Percentiles rank a stretch among this genome's conserved stretches.
Evolutionary conservation across 2,888 invertebrate species (phyloP).

Genomic region (Strigamia crassipes): DNA sequence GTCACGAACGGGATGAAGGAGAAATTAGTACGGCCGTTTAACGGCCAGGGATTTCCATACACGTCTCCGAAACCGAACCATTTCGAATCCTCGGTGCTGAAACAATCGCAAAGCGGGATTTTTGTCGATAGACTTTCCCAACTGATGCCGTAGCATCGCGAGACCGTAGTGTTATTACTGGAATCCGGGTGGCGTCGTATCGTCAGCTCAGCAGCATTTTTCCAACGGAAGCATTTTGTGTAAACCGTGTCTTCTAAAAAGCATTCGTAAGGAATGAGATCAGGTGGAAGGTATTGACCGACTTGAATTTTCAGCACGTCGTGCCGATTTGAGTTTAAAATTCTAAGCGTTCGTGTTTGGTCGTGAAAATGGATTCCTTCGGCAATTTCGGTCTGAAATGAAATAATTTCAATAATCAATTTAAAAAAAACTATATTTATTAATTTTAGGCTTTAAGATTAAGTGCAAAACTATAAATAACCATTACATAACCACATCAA

Average conservation of each 20-base stretch:
- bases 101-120: conserved; percentile 79
- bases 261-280: conserved; percentile 59
- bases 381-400: conserved; percentile 73
- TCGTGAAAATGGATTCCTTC: conserved; percentile 80
- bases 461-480: too few relatives aligned
- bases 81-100: conserved; percentile 59
- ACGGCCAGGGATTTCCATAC: conserved; percentile 69
- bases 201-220: conserved; percentile 71
- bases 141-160: conserved; percentile 81
- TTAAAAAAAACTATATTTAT: too few relatives aligned
- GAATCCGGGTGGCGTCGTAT: conserved; percentile 51
- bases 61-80: conserved; percentile 52
- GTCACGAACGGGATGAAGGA: conserved; percentile 81
- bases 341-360: conserved; percentile 72
- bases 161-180: conserved; percentile 13
- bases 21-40: conserved; percentile 65
- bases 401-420: too few relatives aligned
- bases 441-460: too few relatives aligned
- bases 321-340: conserved; percentile 72
- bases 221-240: conserved; percentile 82
- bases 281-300: conserved; percentile 60
- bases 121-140: conserved; percentile 76
- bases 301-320: conserved; percentile 72
- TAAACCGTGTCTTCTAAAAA: conserved; percentile 64
- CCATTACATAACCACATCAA: too few relatives aligned